Base-by-base conservation (phyloP, 1,140 invertebrate genomes). In the Triops cancriformis region DNA sequence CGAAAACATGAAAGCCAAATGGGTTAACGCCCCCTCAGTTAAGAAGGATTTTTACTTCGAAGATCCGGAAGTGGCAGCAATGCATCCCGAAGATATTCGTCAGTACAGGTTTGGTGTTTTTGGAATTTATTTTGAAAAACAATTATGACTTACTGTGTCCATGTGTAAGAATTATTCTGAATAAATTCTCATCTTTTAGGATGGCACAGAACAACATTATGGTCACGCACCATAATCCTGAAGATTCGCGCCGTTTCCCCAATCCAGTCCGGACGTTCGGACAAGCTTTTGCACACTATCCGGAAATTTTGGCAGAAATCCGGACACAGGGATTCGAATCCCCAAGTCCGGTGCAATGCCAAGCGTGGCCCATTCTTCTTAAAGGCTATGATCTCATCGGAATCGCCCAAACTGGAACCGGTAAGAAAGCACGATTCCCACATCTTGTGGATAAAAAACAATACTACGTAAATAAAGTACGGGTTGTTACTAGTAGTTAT, bases 381-480 rank as follows among this genome's bases (percentile, higher is more conserved):
- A 90, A 89, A 81, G 95, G 95, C 0, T 88, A 91, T 82, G 95
- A 97, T 85, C 85, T 96, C 81, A 97, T 97, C 85, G 95, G 95
- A 18, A 97, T 98, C 79, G 95, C 96, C 0, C 95, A 97, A 85
- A 95, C 94, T 31, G 93, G 93, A 78, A 96, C 95, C 41, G 95
- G 94, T 80, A 92, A 92, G 82, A 87, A 86, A 75, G 2, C 31
- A 37, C 2, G 7, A 37, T 37, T 72, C 7, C 23, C 76, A 77
- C 11, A 76, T 76, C 1, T 77, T 42, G 10, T 31, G 18, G n/a
- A n/a, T n/a, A n/a, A n/a, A 73, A 45, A 1, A 45, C 43, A 45
- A 45, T 45, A 10, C 43, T n/a, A n/a, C n/a, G n/a, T n/a, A n/a
- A n/a, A n/a, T n/a, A n/a, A n/a, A n/a, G n/a, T n/a, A n/a, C n/a